Percentiles rank a stretch among this genome's conserved stretches.
Evolutionary conservation across 2,888 invertebrate species (phyloP).

Genomic region (Brachycybe producta): DNA sequence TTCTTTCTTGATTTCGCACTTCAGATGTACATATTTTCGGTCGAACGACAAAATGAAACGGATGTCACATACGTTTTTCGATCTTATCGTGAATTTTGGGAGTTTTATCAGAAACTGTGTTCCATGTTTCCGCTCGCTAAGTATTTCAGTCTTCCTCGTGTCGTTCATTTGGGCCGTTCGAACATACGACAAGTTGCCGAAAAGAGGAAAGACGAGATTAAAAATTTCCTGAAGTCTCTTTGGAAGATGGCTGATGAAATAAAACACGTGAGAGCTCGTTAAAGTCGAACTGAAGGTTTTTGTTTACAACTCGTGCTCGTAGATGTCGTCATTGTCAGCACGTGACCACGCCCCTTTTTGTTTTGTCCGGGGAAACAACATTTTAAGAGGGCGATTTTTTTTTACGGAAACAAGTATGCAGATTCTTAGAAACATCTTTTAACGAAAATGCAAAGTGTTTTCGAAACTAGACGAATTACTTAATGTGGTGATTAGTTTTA

Average conservation of each 20-base stretch:
- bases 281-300: no score
- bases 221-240: conserved; percentile 70
- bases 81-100: conserved; percentile 92
- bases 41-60: conserved; percentile 69
- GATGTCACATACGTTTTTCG: conserved; percentile 80
- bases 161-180: conserved; percentile 56
- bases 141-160: conserved; percentile 58
- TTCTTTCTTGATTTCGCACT: not conserved
- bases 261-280: conserved; percentile 46
- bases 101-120: conserved; percentile 87
- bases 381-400: no score
- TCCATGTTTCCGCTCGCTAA: conserved; percentile 81
- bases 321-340: no score
- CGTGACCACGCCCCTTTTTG: no score
- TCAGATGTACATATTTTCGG: conserved; percentile 39
- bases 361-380: no score
- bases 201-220: conserved; percentile 75
- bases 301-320: no score
- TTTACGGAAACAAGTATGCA: no score
- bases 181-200: conserved; percentile 92
- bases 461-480: no score
- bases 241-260: conserved; percentile 84
- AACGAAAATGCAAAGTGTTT: no score
- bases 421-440: no score
- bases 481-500: no score